Conservation (phyloP, 2,888 invertebrate genomes). For the Euplexia lucipara region DNA sequence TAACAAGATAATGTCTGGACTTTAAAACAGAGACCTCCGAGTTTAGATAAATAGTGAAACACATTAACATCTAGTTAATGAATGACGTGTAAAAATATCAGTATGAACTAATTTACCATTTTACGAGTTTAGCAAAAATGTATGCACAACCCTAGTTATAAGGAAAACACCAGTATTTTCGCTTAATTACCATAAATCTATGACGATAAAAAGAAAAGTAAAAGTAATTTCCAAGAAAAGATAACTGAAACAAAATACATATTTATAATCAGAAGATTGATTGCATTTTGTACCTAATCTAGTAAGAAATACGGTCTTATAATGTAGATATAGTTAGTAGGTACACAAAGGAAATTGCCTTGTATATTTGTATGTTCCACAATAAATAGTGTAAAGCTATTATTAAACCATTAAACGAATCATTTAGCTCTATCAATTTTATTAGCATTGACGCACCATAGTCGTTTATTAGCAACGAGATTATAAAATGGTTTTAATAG, state of each 20-base stretch:
- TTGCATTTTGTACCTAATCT: constrained; percentile 19
- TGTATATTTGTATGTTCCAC: constrained; percentile 2
- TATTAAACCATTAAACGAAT: constrained; percentile 41
- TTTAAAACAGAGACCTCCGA: too few species aligned
- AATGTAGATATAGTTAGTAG: not conserved
- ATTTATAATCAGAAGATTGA: constrained; percentile 18
- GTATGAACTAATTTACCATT: too few species aligned
- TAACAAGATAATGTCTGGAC: too few species aligned
- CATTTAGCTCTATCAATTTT: constrained; percentile 35
- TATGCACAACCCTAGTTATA: not conserved
- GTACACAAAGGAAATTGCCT: constrained; percentile 13
- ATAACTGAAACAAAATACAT: constrained; percentile 18
- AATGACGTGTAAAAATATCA: too few species aligned
- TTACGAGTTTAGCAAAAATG: too few species aligned
- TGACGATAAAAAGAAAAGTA: constrained; percentile 22
- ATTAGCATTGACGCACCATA: constrained; percentile 52
- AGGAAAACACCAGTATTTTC: constrained; percentile 19
- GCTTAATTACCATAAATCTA: constrained; percentile 29
- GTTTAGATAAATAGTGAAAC: too few species aligned
- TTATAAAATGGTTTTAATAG: constrained; percentile 56
- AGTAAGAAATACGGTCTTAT: constrained; percentile 1
- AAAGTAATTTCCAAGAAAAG: constrained; percentile 13
- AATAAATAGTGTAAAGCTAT: constrained; percentile 23
- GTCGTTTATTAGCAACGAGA: constrained; percentile 33
- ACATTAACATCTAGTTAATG: too few species aligned